Conservation (phyloP, 2,797 vertebrate species). For the Pogonophryne albipinna region DNA sequence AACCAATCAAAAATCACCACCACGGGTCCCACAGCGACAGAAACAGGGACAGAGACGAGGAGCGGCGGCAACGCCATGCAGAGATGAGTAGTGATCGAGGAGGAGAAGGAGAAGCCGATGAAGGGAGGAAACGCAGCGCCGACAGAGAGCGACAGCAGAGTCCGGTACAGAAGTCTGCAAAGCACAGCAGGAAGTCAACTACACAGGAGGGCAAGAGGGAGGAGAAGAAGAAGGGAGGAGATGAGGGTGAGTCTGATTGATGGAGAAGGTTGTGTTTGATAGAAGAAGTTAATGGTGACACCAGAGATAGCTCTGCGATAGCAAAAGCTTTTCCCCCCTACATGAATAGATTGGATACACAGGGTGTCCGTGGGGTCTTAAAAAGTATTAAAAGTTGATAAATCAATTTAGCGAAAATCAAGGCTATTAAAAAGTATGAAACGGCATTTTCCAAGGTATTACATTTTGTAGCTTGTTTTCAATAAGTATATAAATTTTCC, state of each 20-base stretch:
- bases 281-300: slow-evolving; percentile 1
- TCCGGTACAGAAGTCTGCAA: slow-evolving; percentile 74
- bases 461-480: too few species aligned
- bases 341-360: not conserved
- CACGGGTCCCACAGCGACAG: slow-evolving; percentile 64
- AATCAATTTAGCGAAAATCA: too few species aligned
- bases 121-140: slow-evolving; percentile 70
- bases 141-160: slow-evolving; percentile 75
- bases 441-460: too few species aligned
- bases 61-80: slow-evolving; percentile 75
- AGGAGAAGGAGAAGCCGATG: slow-evolving; percentile 16
- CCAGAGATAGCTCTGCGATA: not conserved
- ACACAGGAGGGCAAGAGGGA: slow-evolving; percentile 75
- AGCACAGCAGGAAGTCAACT: slow-evolving; percentile 78
- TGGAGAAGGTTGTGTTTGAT: slow-evolving; percentile 4
- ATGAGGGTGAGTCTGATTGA: slow-evolving; percentile 75
- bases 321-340: not conserved
- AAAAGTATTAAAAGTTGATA: too few species aligned
- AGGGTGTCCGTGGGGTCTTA: too few species aligned
- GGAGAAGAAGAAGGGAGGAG: slow-evolving; percentile 77
- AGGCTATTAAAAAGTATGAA: too few species aligned
- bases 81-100: slow-evolving; percentile 51
- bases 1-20: slow-evolving; percentile 72
- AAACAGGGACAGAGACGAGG: slow-evolving; percentile 71
- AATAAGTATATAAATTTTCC: too few species aligned